Base-by-base conservation (phyloP, 2,888 invertebrate genomes). In the Eupithecia centaureata region DNA sequence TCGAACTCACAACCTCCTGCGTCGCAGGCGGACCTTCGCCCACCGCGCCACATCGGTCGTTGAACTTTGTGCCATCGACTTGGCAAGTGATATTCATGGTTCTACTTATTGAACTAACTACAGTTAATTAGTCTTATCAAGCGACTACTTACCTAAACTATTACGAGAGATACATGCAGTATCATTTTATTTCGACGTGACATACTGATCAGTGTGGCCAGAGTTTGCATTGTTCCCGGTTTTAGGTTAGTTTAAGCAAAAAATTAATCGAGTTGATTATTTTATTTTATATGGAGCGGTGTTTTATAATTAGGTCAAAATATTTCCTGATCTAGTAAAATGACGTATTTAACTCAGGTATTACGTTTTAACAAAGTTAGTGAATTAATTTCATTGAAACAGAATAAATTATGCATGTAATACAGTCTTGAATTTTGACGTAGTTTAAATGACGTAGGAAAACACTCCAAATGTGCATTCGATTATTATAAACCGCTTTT, bases 121-220 rank as follows among this genome's bases (percentile, higher is more conserved):
- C 7, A 38, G 15, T 35, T n/a, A n/a, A 38, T 38, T n/a, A 38
- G 2, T n/a, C 4, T 47, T 47, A 22, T 47, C 47, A 2, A n/a
- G n/a, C n/a, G n/a, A n/a, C n/a, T n/a, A n/a, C n/a, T n/a, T n/a
- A n/a, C n/a, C 7, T 18, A 10, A 10, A 42, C 18, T 47, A 10
- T 22, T 10, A 22, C n/a, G 0, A 5, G 47, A 42, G 42, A 18
- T 47, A 22, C 10, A 5, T 22, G 12, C 47, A 10, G 22, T 47
- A 47, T 47, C 47, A 47, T 47, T 47, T 22, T 18, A 47, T 47
- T 47, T 47, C 22, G 47, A 47, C 47, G 47, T 47, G 47, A 47
- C 47, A 10, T 10, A 10, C 47, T 22, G 18, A 22, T 22, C 18
- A 4, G 18, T 47, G 47, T 47, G 18, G 47, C 47, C 47, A 22